These are phyloP conservation scores for Nycticryphes semicollaris DNA, from an alignment of 2,113 vertebrate species.

Conservation along the genomic window DNA sequence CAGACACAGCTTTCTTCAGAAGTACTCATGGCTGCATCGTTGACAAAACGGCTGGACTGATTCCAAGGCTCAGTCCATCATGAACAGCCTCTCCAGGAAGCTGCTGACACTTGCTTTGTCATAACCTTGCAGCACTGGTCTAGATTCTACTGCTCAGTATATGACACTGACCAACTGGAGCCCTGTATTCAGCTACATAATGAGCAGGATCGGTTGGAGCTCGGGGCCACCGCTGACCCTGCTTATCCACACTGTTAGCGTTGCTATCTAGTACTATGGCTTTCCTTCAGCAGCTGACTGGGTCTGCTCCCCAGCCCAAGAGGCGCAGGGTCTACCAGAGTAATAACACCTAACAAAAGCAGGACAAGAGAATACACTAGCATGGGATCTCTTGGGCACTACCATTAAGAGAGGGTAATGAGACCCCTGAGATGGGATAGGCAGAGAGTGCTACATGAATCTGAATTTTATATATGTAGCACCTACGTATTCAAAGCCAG, in stretches of 20 bases:
- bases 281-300: background rate
- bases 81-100: background rate
- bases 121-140: background rate
- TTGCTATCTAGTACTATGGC: background rate
- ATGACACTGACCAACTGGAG: background rate
- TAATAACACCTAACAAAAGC: background rate
- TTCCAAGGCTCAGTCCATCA: background rate
- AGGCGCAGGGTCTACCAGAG: background rate
- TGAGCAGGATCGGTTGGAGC: background rate
- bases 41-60: background rate
- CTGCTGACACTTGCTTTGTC: conserved; percentile 6
- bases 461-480: background rate
- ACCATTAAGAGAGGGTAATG: background rate
- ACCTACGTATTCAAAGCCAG: background rate
- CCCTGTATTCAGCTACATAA: background rate
- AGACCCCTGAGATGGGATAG: background rate
- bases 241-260: background rate
- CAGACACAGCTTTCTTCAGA: conserved; percentile 29
- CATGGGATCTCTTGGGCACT: background rate
- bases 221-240: background rate
- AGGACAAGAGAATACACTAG: background rate
- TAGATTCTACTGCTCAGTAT: background rate
- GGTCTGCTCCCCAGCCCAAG: background rate
- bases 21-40: background rate
- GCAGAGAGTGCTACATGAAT: background rate